Evolutionary conservation across 2,888 invertebrate genomes (phyloP).

Genomic region (Dione juno): DNA sequence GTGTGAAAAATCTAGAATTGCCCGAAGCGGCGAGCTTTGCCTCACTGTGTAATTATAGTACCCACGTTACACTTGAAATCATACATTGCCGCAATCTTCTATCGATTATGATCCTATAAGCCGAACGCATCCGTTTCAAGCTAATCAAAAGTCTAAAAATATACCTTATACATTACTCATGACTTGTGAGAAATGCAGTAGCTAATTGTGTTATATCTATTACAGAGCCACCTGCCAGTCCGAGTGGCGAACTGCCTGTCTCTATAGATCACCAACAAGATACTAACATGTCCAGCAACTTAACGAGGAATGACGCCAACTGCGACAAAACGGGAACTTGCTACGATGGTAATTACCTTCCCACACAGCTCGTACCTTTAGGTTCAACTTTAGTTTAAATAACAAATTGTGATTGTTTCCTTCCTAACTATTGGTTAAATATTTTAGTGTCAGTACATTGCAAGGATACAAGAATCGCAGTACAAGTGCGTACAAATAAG

Average conservation of each 20-base stretch:
- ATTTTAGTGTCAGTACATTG: slow-evolving; percentile 94
- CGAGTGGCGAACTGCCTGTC: slow-evolving; percentile 85
- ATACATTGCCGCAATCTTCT: slow-evolving; percentile 64
- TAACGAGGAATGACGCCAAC: slow-evolving; percentile 91
- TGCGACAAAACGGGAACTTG: slow-evolving; percentile 98
- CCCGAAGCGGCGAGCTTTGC: slow-evolving; percentile 60
- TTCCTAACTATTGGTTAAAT: slow-evolving; percentile 20
- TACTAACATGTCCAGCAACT: slow-evolving; percentile 86
- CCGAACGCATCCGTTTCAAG: slow-evolving; percentile 56
- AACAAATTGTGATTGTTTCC: background rate
- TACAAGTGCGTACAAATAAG: slow-evolving; percentile 95
- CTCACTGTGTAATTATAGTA: slow-evolving; percentile 64
- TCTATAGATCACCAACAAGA: slow-evolving; percentile 91
- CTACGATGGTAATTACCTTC: slow-evolving; percentile 90
- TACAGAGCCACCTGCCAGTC: slow-evolving; percentile 79
- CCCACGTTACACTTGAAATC: slow-evolving; percentile 63
- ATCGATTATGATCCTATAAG: slow-evolving; percentile 70
- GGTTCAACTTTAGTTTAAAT: slow-evolving; percentile 1
- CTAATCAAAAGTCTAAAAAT: slow-evolving; percentile 39
- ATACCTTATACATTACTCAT: slow-evolving; percentile 17
- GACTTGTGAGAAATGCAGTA: slow-evolving; percentile 21
- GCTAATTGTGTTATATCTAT: slow-evolving; percentile 50
- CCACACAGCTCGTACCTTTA: slow-evolving; percentile 1
- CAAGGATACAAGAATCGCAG: slow-evolving; percentile 96
- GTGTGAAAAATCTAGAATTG: slow-evolving; percentile 70